These are phyloP conservation scores for Neoitamus cyanurus DNA, from an alignment of 2,888 invertebrate species.

Conservation along the genomic window DNA sequence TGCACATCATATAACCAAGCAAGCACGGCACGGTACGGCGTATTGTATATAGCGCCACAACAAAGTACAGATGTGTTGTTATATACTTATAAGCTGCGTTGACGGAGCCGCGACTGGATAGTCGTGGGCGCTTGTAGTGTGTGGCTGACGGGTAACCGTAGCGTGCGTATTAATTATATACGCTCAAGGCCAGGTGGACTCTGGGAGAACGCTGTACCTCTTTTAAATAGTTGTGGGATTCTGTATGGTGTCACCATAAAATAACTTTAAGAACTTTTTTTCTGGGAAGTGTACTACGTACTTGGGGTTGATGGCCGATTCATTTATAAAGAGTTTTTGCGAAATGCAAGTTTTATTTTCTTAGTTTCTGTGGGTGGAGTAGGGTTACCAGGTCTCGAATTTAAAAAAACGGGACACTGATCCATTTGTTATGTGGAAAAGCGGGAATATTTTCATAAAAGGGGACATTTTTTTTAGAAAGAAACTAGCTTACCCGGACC, in stretches of 20 bases:
- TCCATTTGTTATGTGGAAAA: too few species aligned
- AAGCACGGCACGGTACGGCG: too few species aligned
- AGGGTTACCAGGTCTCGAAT: too few species aligned
- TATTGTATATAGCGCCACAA: too few species aligned
- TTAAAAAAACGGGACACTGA: too few species aligned
- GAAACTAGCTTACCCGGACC: too few species aligned
- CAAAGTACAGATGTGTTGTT: too few species aligned
- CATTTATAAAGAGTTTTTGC: background rate
- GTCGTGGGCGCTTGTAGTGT: background rate
- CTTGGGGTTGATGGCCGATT: background rate
- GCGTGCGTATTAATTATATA: constrained; percentile 3
- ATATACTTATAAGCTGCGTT: too few species aligned
- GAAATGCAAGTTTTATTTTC: background rate
- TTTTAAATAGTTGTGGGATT: background rate
- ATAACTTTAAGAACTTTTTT: background rate
- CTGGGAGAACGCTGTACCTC: background rate
- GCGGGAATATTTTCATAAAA: too few species aligned
- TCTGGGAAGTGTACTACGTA: background rate
- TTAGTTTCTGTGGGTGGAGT: too few species aligned
- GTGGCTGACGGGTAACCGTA: background rate
- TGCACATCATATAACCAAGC: too few species aligned
- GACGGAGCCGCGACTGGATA: background rate
- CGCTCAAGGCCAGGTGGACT: constrained; percentile 23
- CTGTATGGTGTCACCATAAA: background rate
- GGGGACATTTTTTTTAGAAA: too few species aligned